A percentile compares a stretch with the other conserved stretches of the same genome.
Conservation (phyloP, 2,888 invertebrate genomes). For the Tipula helvola region DNA sequence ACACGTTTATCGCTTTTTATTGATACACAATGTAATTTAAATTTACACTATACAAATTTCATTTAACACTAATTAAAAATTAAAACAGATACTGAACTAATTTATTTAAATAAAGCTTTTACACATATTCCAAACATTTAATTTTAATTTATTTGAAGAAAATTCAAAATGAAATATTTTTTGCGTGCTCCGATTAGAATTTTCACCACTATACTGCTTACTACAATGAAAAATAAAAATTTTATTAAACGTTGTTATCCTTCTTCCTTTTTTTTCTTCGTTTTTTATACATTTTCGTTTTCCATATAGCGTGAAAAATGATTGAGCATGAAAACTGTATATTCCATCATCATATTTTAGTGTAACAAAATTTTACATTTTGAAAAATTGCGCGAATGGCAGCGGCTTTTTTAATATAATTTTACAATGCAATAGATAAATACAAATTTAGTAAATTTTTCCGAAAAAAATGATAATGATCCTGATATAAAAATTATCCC, state of each 20-base stretch:
- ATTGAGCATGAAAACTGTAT: background rate
- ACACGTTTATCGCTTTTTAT: background rate
- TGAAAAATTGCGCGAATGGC: background rate
- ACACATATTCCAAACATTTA: background rate
- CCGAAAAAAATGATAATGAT: too few relatives aligned
- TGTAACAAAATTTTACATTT: background rate
- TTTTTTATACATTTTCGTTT: background rate
- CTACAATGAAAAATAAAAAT: background rate
- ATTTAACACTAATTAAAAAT: background rate
- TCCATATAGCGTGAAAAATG: background rate
- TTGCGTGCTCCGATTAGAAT: background rate
- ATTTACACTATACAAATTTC: background rate
- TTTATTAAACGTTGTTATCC: background rate
- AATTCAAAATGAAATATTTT: background rate
- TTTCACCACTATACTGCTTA: background rate
- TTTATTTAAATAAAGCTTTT: background rate
- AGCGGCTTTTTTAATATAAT: background rate
- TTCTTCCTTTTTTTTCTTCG: background rate
- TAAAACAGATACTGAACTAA: too few relatives aligned
- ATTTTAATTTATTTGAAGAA: background rate
- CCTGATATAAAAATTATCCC: background rate
- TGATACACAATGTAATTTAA: background rate
- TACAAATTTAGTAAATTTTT: background rate
- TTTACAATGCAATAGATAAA: background rate
- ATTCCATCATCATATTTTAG: background rate